Evolutionary conservation across 2,888 invertebrate species (phyloP).

Genomic region (Ptychoptera albimana): DNA sequence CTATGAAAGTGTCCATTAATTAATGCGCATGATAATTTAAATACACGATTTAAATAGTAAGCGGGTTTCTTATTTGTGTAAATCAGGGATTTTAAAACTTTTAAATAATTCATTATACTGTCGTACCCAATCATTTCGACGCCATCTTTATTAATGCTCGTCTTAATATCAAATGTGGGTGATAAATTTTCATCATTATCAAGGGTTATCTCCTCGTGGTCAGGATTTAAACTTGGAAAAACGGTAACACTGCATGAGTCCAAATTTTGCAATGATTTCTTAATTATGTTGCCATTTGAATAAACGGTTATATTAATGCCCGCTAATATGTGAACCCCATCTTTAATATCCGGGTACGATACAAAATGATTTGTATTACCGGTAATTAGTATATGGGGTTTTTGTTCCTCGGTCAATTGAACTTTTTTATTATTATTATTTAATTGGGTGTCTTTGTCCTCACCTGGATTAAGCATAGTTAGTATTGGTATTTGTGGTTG

Average conservation of each 20-base stretch:
- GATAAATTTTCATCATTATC: constrained; percentile 28
- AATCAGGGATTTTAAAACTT: constrained; percentile 37
- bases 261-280: constrained; percentile 41
- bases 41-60: constrained; percentile 86
- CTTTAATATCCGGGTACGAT: constrained; percentile 28
- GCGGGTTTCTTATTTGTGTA: constrained; percentile 96
- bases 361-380: constrained; percentile 28
- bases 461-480: too few relatives aligned
- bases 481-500: too few relatives aligned
- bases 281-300: constrained; percentile 13
- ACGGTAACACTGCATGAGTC: constrained; percentile 91
- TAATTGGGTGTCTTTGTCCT: constrained; percentile 4
- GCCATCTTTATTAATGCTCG: constrained; percentile 82
- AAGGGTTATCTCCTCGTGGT: constrained; percentile 62
- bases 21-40: constrained; percentile 90
- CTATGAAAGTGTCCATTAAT: constrained; percentile 83
- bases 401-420: constrained; percentile 6
- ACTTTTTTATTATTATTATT: constrained; percentile 12
- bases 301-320: constrained; percentile 61
- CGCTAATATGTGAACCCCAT: constrained; percentile 75
- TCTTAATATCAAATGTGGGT: constrained; percentile 17
- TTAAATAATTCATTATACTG: constrained; percentile 24
- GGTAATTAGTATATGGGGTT: constrained; percentile 13
- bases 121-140: constrained; percentile 37
- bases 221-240: constrained; percentile 87